Evolutionary conservation across 2,797 vertebrate species (phyloP).

Genomic region (Eulemur rubriventer): DNA sequence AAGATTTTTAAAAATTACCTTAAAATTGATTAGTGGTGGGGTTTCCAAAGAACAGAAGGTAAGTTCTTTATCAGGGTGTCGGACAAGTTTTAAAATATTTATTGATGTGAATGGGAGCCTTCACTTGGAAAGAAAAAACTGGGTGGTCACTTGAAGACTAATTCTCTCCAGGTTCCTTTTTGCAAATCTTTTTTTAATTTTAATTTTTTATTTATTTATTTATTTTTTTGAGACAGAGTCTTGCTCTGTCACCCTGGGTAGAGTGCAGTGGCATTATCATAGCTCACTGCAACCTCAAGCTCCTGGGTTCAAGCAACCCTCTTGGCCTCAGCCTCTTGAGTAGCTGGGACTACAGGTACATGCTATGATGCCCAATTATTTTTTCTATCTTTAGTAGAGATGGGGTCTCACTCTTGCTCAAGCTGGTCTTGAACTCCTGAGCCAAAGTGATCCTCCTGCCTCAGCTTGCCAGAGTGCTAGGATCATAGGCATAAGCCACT

Average conservation of each 20-base stretch:
- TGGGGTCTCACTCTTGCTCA: neutral
- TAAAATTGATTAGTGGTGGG: neutral
- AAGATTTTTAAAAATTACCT: neutral
- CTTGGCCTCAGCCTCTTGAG: neutral
- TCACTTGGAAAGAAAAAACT: slow-evolving; percentile 25
- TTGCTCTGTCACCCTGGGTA: neutral
- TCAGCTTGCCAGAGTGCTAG: neutral
- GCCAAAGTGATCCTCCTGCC: neutral
- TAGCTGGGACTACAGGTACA: neutral
- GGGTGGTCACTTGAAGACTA: neutral
- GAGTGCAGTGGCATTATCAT: neutral
- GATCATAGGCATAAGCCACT: neutral
- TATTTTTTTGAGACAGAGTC: neutral
- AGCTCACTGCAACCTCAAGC: neutral
- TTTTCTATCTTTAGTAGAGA: neutral
- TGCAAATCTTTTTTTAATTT: neutral
- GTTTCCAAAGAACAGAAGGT: neutral
- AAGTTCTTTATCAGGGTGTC: slow-evolving; percentile 45
- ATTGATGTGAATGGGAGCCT: slow-evolving; percentile 66
- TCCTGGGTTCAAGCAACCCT: neutral
- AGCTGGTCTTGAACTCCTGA: neutral
- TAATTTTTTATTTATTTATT: neutral
- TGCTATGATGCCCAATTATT: neutral
- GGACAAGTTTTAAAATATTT: slow-evolving; percentile 68
- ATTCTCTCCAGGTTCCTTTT: neutral